These are phyloP conservation scores for Oophaga pumilio DNA, from an alignment of 2,113 vertebrate genomes.

Conservation along the genomic window DNA sequence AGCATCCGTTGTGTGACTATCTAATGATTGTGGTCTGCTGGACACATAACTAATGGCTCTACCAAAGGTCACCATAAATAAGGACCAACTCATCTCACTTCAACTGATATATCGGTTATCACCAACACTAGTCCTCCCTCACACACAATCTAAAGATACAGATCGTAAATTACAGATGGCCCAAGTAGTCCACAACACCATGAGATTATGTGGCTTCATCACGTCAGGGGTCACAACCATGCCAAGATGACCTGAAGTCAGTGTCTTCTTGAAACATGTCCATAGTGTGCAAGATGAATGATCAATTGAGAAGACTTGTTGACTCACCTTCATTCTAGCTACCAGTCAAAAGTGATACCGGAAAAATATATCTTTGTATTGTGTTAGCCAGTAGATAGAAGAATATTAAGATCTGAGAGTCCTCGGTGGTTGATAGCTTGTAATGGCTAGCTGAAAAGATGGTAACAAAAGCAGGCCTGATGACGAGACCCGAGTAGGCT, in stretches of 20 bases:
- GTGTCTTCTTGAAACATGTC: neutral
- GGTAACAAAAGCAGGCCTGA: too few relatives aligned
- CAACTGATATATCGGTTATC: neutral
- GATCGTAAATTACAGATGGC: neutral
- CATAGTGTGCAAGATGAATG: neutral
- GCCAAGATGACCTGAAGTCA: neutral
- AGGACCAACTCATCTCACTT: conserved; percentile 14
- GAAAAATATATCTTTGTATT: too few relatives aligned
- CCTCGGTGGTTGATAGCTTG: too few relatives aligned
- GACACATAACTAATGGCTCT: neutral
- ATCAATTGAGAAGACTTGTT: neutral
- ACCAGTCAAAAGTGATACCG: neutral
- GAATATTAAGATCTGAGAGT: too few relatives aligned
- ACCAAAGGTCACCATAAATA: conserved; percentile 37
- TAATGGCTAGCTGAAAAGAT: too few relatives aligned
- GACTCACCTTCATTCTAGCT: neutral
- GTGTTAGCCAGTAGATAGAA: too few relatives aligned
- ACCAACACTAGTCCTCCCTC: neutral
- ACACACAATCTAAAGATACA: neutral
- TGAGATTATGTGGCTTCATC: neutral
- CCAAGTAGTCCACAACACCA: neutral
- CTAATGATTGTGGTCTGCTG: conserved; percentile 4
- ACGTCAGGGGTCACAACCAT: neutral
- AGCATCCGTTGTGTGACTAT: conserved; percentile 27
- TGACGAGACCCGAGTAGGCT: too few relatives aligned